Base-by-base conservation (phyloP, 2,888 invertebrate genomes). In the Spilarctia lutea region DNA sequence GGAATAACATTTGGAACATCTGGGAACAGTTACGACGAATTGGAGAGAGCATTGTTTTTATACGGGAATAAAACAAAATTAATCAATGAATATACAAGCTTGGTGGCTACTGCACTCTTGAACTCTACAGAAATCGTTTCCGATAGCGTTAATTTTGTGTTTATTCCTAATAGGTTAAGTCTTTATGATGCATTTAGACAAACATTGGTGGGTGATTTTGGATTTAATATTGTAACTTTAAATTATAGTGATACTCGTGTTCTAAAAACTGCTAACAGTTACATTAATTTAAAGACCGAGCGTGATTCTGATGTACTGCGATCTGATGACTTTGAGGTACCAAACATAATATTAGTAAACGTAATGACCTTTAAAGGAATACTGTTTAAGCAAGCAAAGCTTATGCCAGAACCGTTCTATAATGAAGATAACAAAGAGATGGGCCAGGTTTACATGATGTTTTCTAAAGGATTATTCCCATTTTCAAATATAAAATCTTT, bases 391-490 rank as follows among this genome's bases (percentile, higher is more conserved):
- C 87, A 83, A 71, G 89, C 96, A 0, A 94, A 95, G 2, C 97
- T 97, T 0, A 89, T 85, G 2, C 76, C 87, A 4, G 96, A 96
- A 79, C 90, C 95, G 0, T 97, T 97, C 86, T 96, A 95, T 82
- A 95, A 97, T 83, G 97, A 97, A 79, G 89, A 95, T 35, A 96
- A 95, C 52, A 87, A 90, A 10, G 86, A 91, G 30, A 86, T 96
- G 18, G 96, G 96, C 0, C 89, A 94, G 78, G 97, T 98, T 0
- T 96, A 97, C 75, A 98, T 98, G 98, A 98, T 98, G 98, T 96
- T 96, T 79, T 96, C 97, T 81, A 94, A 96, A 78, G 96, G 96
- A 0, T 89, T 94, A 65, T 97, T 97, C 70, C 96, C 96, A 0
- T 97, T 96, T 85, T 95, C 96, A 0, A 95, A 96, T 77, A 93